Percentiles rank a stretch among this genome's conserved stretches.
These are phyloP conservation scores for Ruditapes philippinarum DNA, from an alignment of 1,140 invertebrate genomes.

Conservation along the genomic window DNA sequence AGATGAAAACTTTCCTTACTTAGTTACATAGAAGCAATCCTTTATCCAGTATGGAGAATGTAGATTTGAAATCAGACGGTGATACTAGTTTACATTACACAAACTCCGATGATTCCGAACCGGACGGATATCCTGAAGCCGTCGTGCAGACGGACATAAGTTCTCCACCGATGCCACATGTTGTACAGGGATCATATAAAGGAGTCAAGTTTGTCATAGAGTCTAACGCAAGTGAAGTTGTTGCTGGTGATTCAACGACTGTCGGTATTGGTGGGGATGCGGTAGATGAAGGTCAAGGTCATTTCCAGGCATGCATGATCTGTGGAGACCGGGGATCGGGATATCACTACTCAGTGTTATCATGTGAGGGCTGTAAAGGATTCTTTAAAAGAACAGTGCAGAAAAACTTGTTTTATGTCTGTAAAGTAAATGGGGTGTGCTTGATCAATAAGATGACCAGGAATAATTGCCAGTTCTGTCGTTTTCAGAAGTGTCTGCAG, in stretches of 20 bases:
- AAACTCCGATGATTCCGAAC: slow-evolving; percentile 41
- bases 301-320: slow-evolving; percentile 93
- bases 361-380: slow-evolving; percentile 96
- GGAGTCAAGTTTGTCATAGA: slow-evolving; percentile 12
- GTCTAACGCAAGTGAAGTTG: slow-evolving; percentile 1
- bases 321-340: slow-evolving; percentile 92
- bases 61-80: not conserved
- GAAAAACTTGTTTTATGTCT: slow-evolving; percentile 98
- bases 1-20: no score
- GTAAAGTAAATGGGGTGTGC: slow-evolving; percentile 97
- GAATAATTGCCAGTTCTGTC: slow-evolving; percentile 96
- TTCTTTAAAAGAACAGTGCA: slow-evolving; percentile 99
- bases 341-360: slow-evolving; percentile 98
- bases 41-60: not conserved
- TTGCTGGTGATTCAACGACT: not conserved
- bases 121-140: slow-evolving; percentile 22
- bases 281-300: not conserved
- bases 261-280: not conserved
- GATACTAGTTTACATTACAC: not conserved
- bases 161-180: not conserved
- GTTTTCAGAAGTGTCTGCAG: slow-evolving; percentile 99
- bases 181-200: not conserved
- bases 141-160: slow-evolving; percentile 19
- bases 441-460: slow-evolving; percentile 95
- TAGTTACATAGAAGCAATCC: no score